Conservation (phyloP, 37 sponge, comb jelly and placozoan species). For the Spongilla lacustris region DNA sequence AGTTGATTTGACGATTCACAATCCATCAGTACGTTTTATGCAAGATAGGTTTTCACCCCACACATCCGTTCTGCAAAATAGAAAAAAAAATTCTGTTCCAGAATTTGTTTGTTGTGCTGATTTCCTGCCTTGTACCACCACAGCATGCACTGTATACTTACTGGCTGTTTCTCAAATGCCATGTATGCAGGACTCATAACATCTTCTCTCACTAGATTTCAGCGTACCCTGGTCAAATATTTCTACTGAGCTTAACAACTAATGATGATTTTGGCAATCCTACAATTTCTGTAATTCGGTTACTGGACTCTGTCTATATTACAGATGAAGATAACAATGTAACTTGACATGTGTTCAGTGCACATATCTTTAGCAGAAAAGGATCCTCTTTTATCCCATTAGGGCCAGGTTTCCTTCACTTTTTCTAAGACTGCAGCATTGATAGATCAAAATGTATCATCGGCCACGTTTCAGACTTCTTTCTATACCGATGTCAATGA, state of each 20-base stretch:
- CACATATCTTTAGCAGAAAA: too few species aligned
- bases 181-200: background rate
- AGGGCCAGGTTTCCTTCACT: background rate
- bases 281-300: background rate
- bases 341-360: too few species aligned
- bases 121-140: too few species aligned
- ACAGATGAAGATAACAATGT: background rate
- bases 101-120: too few species aligned
- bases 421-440: background rate
- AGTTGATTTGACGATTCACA: background rate
- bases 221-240: background rate
- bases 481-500: background rate
- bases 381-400: background rate
- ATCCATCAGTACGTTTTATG: background rate
- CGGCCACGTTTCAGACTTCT: background rate
- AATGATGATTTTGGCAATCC: background rate
- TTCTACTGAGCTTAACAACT: background rate
- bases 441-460: background rate
- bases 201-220: background rate
- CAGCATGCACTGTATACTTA: too few species aligned
- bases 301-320: background rate
- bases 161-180: too few species aligned
- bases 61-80: too few species aligned
- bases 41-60: too few species aligned
- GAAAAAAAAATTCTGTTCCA: too few species aligned